Conservation (phyloP, 2,113 vertebrate species). For the Pleuronectes platessa region DNA sequence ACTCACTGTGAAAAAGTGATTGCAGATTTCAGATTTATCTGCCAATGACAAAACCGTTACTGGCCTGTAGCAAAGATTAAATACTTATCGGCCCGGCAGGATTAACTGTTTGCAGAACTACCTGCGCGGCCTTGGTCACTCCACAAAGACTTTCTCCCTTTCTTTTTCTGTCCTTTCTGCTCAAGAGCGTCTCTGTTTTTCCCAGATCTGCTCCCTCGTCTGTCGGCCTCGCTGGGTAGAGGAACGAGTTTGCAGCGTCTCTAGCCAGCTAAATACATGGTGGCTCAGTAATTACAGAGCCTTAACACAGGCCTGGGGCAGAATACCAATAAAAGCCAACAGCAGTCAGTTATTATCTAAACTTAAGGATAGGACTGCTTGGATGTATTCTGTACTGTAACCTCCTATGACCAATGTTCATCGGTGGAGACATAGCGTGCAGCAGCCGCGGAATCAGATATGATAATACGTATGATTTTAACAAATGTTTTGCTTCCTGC, state of each 20-base stretch:
- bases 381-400: constrained; percentile 41
- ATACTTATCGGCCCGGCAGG: constrained; percentile 29
- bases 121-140: constrained; percentile 16
- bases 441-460: constrained; percentile 1
- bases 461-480: background rate
- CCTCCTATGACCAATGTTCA: constrained; percentile 12
- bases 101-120: constrained; percentile 37
- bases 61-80: constrained; percentile 52
- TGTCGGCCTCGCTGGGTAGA: constrained; percentile 59
- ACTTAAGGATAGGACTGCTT: constrained; percentile 54
- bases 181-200: constrained; percentile 34
- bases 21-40: constrained; percentile 56
- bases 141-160: constrained; percentile 1
- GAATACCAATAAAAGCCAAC: constrained; percentile 66
- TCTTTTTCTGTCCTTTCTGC: constrained; percentile 21
- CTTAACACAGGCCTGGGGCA: constrained; percentile 68
- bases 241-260: constrained; percentile 62
- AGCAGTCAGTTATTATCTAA: constrained; percentile 69
- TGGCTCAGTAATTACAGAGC: constrained; percentile 78
- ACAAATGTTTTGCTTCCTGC: background rate
- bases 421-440: constrained; percentile 7
- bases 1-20: constrained; percentile 47
- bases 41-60: constrained; percentile 46
- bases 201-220: constrained; percentile 26
- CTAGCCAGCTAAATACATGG: constrained; percentile 75